Conservation (phyloP, 2,888 invertebrate genomes). For the Drosophila infuscata region DNA sequence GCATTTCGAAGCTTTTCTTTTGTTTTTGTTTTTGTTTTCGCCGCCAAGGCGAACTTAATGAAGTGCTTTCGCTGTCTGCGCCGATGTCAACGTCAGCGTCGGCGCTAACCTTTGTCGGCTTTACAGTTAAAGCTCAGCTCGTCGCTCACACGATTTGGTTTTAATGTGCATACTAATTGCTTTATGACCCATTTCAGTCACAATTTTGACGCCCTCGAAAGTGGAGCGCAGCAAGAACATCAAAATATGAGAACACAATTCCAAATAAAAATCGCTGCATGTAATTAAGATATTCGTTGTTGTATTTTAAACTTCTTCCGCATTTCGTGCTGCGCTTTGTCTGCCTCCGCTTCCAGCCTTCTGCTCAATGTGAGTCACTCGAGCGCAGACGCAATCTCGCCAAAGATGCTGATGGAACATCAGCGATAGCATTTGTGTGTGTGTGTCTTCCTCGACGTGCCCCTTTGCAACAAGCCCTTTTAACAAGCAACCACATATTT, state of each 20-base stretch:
- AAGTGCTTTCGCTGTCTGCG: conserved; percentile 22
- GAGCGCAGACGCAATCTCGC: conserved; percentile 55
- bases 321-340: conserved; percentile 58
- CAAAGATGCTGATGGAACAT: conserved; percentile 40
- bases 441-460: conserved; percentile 25
- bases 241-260: conserved; percentile 16
- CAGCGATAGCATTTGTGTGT: conserved; percentile 50
- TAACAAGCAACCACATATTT: conserved; percentile 11
- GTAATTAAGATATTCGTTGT: conserved; percentile 63
- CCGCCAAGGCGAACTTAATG: conserved; percentile 27
- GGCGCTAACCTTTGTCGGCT: conserved; percentile 63
- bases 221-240: conserved; percentile 57
- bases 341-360: conserved; percentile 26
- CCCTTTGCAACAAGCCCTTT: conserved; percentile 56
- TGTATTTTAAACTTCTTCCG: conserved; percentile 59
- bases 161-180: conserved; percentile 66
- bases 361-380: conserved; percentile 49
- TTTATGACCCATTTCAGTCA: conserved; percentile 68
- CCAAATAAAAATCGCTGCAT: conserved; percentile 39
- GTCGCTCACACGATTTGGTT: conserved; percentile 63
- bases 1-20: conserved; percentile 37
- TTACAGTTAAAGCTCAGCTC: conserved; percentile 66
- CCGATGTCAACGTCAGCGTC: conserved; percentile 9
- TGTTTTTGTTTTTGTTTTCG: conserved; percentile 24
- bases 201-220: conserved; percentile 50